Evolutionary conservation across 2,888 invertebrate species (phyloP).

Genomic region (Tiliacea citrago): DNA sequence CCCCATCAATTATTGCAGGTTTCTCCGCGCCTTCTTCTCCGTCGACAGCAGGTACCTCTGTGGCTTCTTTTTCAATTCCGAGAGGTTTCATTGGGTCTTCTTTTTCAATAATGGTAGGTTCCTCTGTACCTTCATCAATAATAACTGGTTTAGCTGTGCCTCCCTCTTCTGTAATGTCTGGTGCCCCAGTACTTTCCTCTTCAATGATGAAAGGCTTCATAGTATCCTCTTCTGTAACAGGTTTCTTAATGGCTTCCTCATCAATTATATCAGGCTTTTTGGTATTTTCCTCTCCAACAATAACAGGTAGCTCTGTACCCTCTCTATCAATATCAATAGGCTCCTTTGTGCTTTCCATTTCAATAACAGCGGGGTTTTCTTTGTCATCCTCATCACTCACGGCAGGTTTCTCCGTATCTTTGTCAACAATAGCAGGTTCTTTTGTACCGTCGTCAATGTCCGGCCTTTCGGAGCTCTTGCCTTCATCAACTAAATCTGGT

Average conservation of each 20-base stretch:
- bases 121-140: slow-evolving; percentile 41
- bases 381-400: slow-evolving; percentile 4
- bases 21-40: slow-evolving; percentile 21
- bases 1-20: slow-evolving; percentile 33
- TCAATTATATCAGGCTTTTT: slow-evolving; percentile 16
- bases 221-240: slow-evolving; percentile 14
- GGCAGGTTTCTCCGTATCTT: slow-evolving; percentile 19
- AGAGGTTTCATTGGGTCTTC: slow-evolving; percentile 12
- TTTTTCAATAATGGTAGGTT: slow-evolving; percentile 27
- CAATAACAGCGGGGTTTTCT: slow-evolving; percentile 8
- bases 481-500: slow-evolving; percentile 26
- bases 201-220: slow-evolving; percentile 33
- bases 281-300: slow-evolving; percentile 16
- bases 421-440: slow-evolving; percentile 20
- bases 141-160: slow-evolving; percentile 36
- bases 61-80: slow-evolving; percentile 23
- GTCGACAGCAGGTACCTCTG: slow-evolving; percentile 12
- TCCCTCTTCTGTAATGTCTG: slow-evolving; percentile 24
- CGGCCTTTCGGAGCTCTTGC: slow-evolving; percentile 26
- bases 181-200: slow-evolving; percentile 37
- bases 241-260: slow-evolving; percentile 16
- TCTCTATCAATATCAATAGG: slow-evolving; percentile 27
- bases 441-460: slow-evolving; percentile 16
- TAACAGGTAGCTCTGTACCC: slow-evolving; percentile 28
- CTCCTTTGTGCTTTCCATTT: slow-evolving; percentile 28